Base-by-base conservation (phyloP, 2,888 invertebrate species). In the Amiota mariae region DNA sequence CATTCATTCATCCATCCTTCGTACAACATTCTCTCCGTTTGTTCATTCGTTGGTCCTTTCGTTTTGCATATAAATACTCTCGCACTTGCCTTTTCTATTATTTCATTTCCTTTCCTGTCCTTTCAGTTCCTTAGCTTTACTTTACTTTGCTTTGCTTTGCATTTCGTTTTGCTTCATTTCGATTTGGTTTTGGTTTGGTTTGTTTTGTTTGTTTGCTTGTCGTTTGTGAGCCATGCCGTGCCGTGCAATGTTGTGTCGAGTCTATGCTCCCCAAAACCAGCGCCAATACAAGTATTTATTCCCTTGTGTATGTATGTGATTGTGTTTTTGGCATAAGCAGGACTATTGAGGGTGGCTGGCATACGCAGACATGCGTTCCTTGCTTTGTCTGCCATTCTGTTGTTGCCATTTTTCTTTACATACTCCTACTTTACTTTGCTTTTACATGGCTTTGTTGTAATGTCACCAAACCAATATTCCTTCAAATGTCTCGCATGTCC, bases 31-130 rank as follows among this genome's bases (percentile, higher is more conserved):
- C 59, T 24, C 59, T 59, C 59, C 47, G 48, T 46, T 47, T 20
- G 12, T 68, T 51, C 13, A 24, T 51, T 51, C 51, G 67, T 68
- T 67, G 24, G 66, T 67, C n/a, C 49, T 18, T 49, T 67, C 24
- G 24, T 51, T 51, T 20, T 59, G 15, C 9, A 15, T 63, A 46
- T 63, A 63, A 63, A 63, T 63, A 63, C 63, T 24, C 54, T 54
- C 36, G 36, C 63, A 63, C 36, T 36, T 46, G 63, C 63, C 13
- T 63, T 59, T 20, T 36, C 36, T 36, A 36, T 36, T 6, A 36
- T 8, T 59, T 63, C 63, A 46, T 36, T 63, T 36, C 46, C 13
- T 15, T 63, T 63, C 46, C 36, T 13, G 24, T 63, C 63, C 46
- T 63, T 63, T 18, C 1, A 12, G 8, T 20, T 59, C 18, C 10